phyloP scores from a whole-genome alignment of 2,113 vertebrate species.

The Ascaphus truei region DNA sequence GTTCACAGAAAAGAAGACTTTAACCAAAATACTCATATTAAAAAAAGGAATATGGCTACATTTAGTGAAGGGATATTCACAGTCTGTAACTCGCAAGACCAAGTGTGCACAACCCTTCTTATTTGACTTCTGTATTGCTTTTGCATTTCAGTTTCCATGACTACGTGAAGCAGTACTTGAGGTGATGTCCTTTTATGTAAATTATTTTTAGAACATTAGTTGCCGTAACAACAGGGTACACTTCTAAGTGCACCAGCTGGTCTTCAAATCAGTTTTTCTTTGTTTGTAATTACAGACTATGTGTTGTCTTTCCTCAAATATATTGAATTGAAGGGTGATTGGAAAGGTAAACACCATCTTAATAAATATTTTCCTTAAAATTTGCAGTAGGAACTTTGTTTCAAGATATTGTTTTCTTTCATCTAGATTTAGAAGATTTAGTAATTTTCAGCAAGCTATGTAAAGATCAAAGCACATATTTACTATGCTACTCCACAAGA shows the following conservation, averaged over 20 bases:
- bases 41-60: background rate
- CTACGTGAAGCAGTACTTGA: constrained; percentile 31
- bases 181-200: constrained; percentile 37
- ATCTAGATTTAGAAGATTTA: too few species aligned
- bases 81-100: constrained; percentile 2
- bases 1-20: background rate
- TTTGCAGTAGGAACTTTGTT: too few species aligned
- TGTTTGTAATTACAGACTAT: constrained; percentile 25
- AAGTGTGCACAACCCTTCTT: constrained; percentile 18
- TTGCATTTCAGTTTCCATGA: constrained; percentile 33
- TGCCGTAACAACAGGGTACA: constrained; percentile 33
- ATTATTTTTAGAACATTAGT: constrained; percentile 39
- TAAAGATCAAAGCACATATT: too few species aligned
- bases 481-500: too few species aligned
- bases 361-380: too few species aligned
- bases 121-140: constrained; percentile 25
- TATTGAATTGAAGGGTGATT: background rate
- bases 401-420: too few species aligned
- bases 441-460: too few species aligned
- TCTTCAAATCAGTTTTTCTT: constrained; percentile 20
- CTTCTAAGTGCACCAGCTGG: constrained; percentile 22
- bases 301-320: constrained; percentile 5
- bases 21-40: background rate
- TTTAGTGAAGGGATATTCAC: background rate
- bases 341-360: too few species aligned